Percentiles rank a stretch among this genome's conserved stretches.
phyloP scores from a whole-genome alignment of 1,140 invertebrate genomes.

The Choristoneura fumiferana region DNA sequence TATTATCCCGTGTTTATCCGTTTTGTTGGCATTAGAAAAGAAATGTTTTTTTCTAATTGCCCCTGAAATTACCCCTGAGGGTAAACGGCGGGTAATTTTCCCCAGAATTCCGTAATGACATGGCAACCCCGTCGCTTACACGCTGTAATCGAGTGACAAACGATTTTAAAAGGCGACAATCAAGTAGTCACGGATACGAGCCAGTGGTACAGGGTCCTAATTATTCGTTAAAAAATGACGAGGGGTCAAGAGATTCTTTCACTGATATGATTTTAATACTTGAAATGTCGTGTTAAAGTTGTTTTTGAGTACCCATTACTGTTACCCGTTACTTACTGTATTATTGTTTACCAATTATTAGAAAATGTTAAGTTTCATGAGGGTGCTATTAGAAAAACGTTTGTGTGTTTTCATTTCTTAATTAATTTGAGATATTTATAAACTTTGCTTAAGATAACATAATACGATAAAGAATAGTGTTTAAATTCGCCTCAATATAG shows the following conservation, averaged over 20 bases:
- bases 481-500: too few species aligned
- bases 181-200: conserved; percentile 8
- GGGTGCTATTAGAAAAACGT: too few species aligned
- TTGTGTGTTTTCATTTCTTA: too few species aligned
- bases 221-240: background rate
- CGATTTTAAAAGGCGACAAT: conserved; percentile 57
- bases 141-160: conserved; percentile 72
- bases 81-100: conserved; percentile 68
- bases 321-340: too few species aligned
- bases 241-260: background rate
- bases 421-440: too few species aligned
- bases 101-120: conserved; percentile 60
- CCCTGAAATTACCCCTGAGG: conserved; percentile 53
- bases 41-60: conserved; percentile 47
- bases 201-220: background rate
- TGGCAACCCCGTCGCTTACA: conserved; percentile 53
- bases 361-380: too few species aligned
- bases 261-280: too few species aligned
- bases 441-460: too few species aligned
- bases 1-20: conserved; percentile 68
- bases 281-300: too few species aligned
- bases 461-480: too few species aligned
- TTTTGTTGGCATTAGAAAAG: conserved; percentile 63
- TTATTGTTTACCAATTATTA: too few species aligned
- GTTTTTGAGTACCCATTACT: too few species aligned